Evolutionary conservation across 2,888 invertebrate genomes (phyloP), one percentile per base, ranked within the genome.

Genomic region (Euclidia mi): DNA sequence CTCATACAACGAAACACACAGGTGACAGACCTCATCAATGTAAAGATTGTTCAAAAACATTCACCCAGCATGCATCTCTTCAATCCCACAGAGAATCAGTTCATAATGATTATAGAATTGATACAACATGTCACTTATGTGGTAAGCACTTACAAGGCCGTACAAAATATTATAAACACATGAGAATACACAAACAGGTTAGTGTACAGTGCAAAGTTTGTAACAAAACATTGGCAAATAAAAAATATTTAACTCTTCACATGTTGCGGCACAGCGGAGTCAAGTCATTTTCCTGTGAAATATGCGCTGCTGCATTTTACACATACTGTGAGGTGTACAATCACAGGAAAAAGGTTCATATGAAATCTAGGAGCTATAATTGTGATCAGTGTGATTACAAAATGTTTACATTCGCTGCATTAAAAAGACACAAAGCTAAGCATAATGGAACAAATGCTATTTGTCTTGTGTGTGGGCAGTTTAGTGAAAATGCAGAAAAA

Each of bases 51-150:
- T 55, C 51, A 0, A 87, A 77, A 41, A 59, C 65, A 0, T 93
- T 82, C 28, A 84, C 89, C 0, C 93, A 94, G 50, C 77, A 74
- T 0, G 80, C 86, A 17, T 85, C 89, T 0, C 68, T 92, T 0
- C 78, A 84, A 29, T 59, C 71, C 0, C 93, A 93, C 49, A 81
- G 81, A 51, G 92, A 92, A 64, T 28, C 56, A 0, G 59, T 63
- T 0, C 93, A 93, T 47, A 81, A 87, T 10, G 67, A 80, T 0
- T 85, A 78, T 31, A 65, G 64, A 34, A 53, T 76, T 1, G 84
- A 88, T 68, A 73, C 81, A 2, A 89, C 89, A 1, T 93, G 93
- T 52, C 84, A 89, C 3, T 79, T 77, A 14, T 93, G 93, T 40
- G 93, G 93, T 0, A 91, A 90, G 71, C 59, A 71, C 37, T 50